Base-by-base conservation (phyloP, 2,888 invertebrate genomes). In the Exocentrus adspersus region DNA sequence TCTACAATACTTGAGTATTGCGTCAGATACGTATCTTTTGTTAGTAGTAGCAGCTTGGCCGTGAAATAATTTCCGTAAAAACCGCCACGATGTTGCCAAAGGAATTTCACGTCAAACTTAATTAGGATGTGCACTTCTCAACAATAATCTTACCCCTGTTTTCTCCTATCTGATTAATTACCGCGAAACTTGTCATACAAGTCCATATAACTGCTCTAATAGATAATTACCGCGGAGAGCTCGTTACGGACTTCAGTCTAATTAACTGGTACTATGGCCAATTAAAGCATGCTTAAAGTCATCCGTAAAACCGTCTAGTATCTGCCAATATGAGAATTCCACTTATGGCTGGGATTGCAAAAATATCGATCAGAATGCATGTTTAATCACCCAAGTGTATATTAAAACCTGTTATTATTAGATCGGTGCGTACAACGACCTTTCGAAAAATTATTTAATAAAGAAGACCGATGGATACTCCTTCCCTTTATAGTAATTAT, bases 211-310 rank as follows among this genome's bases (percentile, higher is more conserved):
- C 57, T 59, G 51, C 62, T 64, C 66, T 62, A 62, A 69, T 62
- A 63, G 66, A 61, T 69, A 69, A 69, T 69, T 64, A 67, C 60
- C 48, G 12, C 37, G 51, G 45, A 60, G 50, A 50, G 62, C 53
- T 53, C 46, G 65, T 64, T 66, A 64, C 65, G 66, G 64, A 66
- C 64, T 66, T 69, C 63, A 59, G 60, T 67, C 54, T 67, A 67
- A 67, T 67, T 67, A 67, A 64, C 67, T 62, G 61, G 61, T 63
- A 61, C 60, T 64, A 64, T 63, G 60, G 45, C 56, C 51, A 54
- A 65, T 60, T 42, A 41, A 16, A 24, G n/a, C 7, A 42, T 16
- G 41, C 41, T 28, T 21, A 42, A 28, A 28, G 28, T 16, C 48
- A 48, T 7, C 28, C n/a, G 24, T 28, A 24, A 48, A 48, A 48